These are phyloP conservation scores for Psilopogon haemacephalus DNA, from an alignment of 2,113 vertebrate species.

Conservation along the genomic window DNA sequence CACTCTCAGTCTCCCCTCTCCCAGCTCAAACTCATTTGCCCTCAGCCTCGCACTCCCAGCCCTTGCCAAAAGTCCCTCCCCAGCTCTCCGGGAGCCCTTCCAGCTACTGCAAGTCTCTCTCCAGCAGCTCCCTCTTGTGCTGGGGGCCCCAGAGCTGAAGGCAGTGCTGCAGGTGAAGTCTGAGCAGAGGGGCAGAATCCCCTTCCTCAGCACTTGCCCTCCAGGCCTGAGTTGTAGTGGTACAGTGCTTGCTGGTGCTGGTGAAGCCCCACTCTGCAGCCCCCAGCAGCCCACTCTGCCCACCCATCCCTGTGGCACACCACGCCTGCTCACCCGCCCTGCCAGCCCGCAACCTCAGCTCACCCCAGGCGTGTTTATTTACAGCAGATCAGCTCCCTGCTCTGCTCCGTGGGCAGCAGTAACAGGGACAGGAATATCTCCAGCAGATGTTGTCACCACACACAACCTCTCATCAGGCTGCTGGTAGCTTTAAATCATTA, in stretches of 20 bases:
- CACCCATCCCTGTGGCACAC: accelerated
- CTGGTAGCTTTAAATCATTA: background rate
- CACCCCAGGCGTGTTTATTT: background rate
- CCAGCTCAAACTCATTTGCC: no score
- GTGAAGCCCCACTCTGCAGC: background rate
- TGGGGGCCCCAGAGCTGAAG: no score
- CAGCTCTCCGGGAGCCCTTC: no score
- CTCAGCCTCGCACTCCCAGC: no score
- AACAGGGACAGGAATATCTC: conserved; percentile 42
- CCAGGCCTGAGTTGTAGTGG: background rate
- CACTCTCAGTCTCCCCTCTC: no score
- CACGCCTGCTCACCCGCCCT: accelerated
- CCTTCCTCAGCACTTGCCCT: background rate
- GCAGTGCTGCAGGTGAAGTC: no score
- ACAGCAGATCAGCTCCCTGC: background rate
- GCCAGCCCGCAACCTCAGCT: background rate
- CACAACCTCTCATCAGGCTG: background rate
- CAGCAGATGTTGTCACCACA: conserved; percentile 41
- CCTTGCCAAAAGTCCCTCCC: no score
- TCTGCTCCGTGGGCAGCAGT: conserved; percentile 23
- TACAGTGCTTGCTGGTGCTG: no score
- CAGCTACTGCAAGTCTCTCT: no score
- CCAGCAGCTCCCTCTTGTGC: no score
- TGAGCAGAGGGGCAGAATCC: no score
- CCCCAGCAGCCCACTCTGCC: background rate